These are phyloP conservation scores for Leptopilina drosophilae DNA, from an alignment of 2,888 invertebrate genomes.

Conservation along the genomic window DNA sequence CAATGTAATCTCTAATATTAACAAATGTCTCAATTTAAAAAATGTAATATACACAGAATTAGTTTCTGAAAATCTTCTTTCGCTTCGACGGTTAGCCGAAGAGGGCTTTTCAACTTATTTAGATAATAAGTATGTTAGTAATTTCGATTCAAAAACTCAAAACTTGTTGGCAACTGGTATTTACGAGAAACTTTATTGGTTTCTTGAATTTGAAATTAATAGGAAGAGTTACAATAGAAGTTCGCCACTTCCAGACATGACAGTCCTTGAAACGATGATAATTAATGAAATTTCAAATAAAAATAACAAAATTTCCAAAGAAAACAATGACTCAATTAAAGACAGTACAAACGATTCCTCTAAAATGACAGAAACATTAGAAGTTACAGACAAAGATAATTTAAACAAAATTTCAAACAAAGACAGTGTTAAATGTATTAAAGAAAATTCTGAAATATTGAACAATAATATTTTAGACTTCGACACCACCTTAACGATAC, in stretches of 20 bases:
- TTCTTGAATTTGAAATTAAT: conserved; percentile 8
- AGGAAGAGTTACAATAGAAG: neutral
- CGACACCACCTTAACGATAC: neutral
- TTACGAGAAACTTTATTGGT: conserved; percentile 11
- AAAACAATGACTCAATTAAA: neutral
- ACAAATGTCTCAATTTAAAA: neutral
- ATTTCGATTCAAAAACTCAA: neutral
- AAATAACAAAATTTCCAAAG: neutral
- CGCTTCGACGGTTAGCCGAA: conserved; percentile 36
- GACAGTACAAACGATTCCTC: neutral
- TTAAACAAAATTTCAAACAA: neutral
- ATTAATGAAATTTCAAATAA: neutral
- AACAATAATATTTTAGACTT: neutral
- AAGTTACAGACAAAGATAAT: neutral
- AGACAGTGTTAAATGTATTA: neutral
- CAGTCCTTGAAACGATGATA: neutral
- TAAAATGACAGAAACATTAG: neutral
- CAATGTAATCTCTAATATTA: neutral
- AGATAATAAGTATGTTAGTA: conserved; percentile 1
- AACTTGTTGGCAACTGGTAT: neutral
- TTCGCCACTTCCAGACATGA: neutral
- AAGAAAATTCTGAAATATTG: neutral
- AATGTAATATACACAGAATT: conserved; percentile 35
- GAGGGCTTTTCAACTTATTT: conserved; percentile 11
- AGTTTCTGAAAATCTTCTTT: conserved; percentile 29